These are phyloP conservation scores for Acanthurus tractus DNA, from an alignment of 2,797 vertebrate genomes.

Conservation along the genomic window DNA sequence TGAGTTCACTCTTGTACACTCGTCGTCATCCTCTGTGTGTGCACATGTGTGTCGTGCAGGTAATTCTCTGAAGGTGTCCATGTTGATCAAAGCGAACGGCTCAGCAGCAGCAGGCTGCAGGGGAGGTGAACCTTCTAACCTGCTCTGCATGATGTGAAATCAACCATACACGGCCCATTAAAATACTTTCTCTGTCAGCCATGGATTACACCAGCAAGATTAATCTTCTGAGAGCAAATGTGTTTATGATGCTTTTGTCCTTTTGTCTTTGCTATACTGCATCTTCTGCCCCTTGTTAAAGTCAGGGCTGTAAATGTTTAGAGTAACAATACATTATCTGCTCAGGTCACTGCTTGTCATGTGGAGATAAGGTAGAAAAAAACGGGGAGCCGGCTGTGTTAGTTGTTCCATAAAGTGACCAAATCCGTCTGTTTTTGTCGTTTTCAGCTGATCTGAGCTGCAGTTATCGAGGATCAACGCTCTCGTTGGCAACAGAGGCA, in stretches of 20 bases:
- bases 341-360: background rate
- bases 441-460: slow-evolving; percentile 90
- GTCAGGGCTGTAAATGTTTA: background rate
- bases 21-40: slow-evolving; percentile 42
- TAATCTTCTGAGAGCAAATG: background rate
- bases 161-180: slow-evolving; percentile 17
- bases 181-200: background rate
- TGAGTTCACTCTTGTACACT: background rate
- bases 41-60: slow-evolving; percentile 72
- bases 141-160: slow-evolving; percentile 71
- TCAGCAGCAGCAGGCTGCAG: slow-evolving; percentile 76
- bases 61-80: slow-evolving; percentile 76
- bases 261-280: background rate
- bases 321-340: background rate
- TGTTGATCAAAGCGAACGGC: slow-evolving; percentile 76
- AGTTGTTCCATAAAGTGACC: background rate
- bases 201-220: background rate
- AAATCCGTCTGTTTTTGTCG: slow-evolving; percentile 1
- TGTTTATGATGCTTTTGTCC: background rate
- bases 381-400: background rate
- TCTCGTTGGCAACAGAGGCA: slow-evolving; percentile 92
- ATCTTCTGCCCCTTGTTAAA: slow-evolving; percentile 16
- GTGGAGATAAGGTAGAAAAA: background rate
- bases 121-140: slow-evolving; percentile 77
- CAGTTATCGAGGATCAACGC: slow-evolving; percentile 93